Conservation (phyloP, 2,797 vertebrate species). For the Parotocinclus haroldoi region DNA sequence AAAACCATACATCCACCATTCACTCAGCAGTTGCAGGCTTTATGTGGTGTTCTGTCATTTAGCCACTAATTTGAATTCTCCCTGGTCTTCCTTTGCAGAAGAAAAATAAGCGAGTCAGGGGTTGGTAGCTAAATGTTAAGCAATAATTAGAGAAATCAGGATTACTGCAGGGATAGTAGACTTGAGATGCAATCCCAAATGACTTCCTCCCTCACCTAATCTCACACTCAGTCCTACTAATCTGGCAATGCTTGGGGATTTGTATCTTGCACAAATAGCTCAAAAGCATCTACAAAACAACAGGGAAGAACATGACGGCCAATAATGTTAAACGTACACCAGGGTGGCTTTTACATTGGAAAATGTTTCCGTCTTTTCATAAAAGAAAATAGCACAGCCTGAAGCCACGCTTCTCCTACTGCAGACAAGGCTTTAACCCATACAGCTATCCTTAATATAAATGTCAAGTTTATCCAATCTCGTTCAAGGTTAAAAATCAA, state of each 20-base stretch:
- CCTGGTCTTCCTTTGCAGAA: too few species aligned
- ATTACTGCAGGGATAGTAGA: constrained; percentile 3
- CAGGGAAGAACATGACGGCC: constrained; percentile 9
- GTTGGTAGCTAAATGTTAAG: constrained; percentile 8
- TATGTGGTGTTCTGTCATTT: neutral
- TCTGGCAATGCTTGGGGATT: constrained; percentile 3
- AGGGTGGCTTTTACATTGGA: neutral
- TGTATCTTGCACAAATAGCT: constrained; percentile 2
- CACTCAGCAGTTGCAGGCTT: neutral
- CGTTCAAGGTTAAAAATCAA: neutral
- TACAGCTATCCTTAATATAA: neutral
- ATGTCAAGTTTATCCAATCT: neutral
- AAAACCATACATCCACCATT: constrained; percentile 1
- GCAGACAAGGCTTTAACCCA: neutral
- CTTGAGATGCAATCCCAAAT: constrained; percentile 3
- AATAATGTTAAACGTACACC: too few species aligned
- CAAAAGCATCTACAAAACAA: constrained; percentile 9
- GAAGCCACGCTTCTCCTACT: constrained; percentile 8
- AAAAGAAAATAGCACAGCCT: constrained; percentile 18
- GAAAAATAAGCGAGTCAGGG: constrained; percentile 23
- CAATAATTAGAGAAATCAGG: constrained; percentile 31
- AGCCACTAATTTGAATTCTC: neutral
- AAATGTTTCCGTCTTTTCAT: neutral
- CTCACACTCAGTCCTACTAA: constrained; percentile 11
- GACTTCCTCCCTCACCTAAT: neutral